Conservation (phyloP, 2,888 invertebrate genomes). For the Cephus nigrinus region DNA sequence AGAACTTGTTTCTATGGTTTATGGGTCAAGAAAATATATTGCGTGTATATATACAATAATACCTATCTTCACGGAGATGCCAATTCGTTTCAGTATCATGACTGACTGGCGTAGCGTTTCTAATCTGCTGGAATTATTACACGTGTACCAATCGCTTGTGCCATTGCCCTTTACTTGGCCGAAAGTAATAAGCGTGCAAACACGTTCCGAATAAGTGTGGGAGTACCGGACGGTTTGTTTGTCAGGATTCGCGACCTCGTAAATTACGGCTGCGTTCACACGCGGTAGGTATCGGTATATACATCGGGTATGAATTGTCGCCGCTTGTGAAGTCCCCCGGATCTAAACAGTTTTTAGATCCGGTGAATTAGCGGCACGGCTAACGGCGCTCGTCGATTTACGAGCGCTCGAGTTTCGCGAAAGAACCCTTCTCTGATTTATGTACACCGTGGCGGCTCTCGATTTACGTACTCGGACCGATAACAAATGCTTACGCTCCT, state of each 20-base stretch:
- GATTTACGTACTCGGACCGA: background rate
- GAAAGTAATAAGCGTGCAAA: background rate
- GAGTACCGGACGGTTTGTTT: background rate
- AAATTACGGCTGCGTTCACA: background rate
- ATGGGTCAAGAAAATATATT: constrained; percentile 45
- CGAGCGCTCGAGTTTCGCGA: background rate
- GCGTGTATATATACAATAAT: constrained; percentile 26
- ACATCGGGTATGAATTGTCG: background rate
- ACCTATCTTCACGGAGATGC: constrained; percentile 24
- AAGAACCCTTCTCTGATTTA: background rate
- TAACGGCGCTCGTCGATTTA: background rate
- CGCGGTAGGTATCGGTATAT: background rate
- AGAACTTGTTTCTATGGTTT: constrained; percentile 55
- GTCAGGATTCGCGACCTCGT: background rate
- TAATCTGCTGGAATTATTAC: background rate
- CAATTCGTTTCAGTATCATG: background rate
- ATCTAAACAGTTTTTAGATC: background rate
- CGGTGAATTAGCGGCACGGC: background rate
- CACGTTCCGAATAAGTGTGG: background rate
- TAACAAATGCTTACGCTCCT: background rate
- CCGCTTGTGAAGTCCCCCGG: background rate
- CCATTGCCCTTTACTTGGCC: background rate
- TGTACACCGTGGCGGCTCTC: background rate
- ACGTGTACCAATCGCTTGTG: background rate
- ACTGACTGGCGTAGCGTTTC: background rate